Evolutionary conservation across 2,797 vertebrate species (phyloP).

Genomic region (Megaceryle alcyon): DNA sequence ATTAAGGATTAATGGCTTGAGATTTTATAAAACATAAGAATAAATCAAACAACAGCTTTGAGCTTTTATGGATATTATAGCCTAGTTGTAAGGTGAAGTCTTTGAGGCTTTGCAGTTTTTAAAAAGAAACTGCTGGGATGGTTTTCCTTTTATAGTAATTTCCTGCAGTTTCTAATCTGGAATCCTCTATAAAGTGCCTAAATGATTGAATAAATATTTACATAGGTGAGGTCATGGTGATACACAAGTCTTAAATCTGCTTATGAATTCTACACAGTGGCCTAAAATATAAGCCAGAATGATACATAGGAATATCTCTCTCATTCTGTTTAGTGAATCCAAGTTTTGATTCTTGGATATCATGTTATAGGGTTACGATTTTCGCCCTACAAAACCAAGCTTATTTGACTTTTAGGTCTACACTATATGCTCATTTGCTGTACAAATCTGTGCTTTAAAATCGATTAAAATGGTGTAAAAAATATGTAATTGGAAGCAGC

Average conservation of each 20-base stretch:
- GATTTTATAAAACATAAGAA: not conserved
- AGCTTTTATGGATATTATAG: not conserved
- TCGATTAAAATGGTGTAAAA: constrained; percentile 28
- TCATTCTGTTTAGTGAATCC: not conserved
- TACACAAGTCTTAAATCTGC: not conserved
- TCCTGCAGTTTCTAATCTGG: not conserved
- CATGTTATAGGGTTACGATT: not conserved
- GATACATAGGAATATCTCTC: not conserved
- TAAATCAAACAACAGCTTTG: constrained; percentile 10
- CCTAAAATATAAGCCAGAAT: not conserved
- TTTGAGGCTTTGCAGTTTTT: not conserved
- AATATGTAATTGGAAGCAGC: not conserved
- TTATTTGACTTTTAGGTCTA: not conserved
- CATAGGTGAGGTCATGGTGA: not conserved
- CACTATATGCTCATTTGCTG: not conserved
- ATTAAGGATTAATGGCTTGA: not conserved
- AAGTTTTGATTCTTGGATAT: not conserved
- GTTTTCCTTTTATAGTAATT: constrained; percentile 37
- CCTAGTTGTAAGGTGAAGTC: not conserved
- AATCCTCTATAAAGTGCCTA: not conserved
- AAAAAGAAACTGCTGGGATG: not conserved
- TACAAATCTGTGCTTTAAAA: not conserved
- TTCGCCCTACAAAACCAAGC: not conserved
- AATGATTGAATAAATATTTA: constrained; percentile 54
- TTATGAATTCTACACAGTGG: not conserved